Conservation (phyloP, 2,888 invertebrate genomes). For the Pseudanteris insignis region DNA sequence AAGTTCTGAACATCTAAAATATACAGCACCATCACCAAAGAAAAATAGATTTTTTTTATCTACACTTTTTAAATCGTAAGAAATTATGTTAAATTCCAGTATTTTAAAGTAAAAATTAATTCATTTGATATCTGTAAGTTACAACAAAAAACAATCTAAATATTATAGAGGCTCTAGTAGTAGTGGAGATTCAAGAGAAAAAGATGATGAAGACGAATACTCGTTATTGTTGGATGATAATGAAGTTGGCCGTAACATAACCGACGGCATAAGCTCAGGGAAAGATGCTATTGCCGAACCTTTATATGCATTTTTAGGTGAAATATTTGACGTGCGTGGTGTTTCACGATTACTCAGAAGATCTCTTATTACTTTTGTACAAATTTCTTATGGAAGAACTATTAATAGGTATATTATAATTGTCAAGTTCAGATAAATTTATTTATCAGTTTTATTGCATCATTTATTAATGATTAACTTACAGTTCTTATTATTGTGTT, state of each 20-base stretch:
- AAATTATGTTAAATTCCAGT: slow-evolving; percentile 10
- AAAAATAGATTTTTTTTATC: slow-evolving; percentile 88
- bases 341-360: slow-evolving; percentile 88
- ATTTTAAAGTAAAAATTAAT: background rate
- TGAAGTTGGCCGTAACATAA: slow-evolving; percentile 64
- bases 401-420: slow-evolving; percentile 88
- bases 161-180: slow-evolving; percentile 67
- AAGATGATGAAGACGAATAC: slow-evolving; percentile 84
- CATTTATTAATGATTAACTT: background rate
- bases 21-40: slow-evolving; percentile 79
- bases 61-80: slow-evolving; percentile 84
- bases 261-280: slow-evolving; percentile 65
- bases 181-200: slow-evolving; percentile 74
- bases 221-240: slow-evolving; percentile 78
- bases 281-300: slow-evolving; percentile 91
- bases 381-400: slow-evolving; percentile 90
- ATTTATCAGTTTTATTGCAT: background rate
- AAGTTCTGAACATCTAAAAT: slow-evolving; percentile 88
- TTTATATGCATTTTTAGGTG: slow-evolving; percentile 85
- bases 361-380: slow-evolving; percentile 89
- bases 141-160: background rate
- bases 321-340: slow-evolving; percentile 90
- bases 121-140: slow-evolving; percentile 9
- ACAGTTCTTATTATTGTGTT: too few species aligned
- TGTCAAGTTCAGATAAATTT: too few species aligned